Evolutionary conservation across 2,797 vertebrate species (phyloP).

Genomic region (Hoplostethus atlanticus): DNA sequence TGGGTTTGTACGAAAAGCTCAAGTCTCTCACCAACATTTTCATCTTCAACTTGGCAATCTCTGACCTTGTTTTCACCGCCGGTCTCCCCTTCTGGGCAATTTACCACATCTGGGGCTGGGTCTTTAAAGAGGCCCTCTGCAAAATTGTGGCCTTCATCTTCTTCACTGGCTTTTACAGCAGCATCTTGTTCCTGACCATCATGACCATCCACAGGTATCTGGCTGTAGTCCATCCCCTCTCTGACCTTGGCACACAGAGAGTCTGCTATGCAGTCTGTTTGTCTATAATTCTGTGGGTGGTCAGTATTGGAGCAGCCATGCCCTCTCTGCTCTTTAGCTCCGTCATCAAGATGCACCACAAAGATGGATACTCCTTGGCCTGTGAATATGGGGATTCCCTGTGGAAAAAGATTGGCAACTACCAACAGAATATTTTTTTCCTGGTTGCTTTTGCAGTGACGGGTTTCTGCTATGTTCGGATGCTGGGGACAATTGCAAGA

Average conservation of each 20-base stretch:
- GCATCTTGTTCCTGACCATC: conserved; percentile 89
- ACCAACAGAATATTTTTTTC: conserved; percentile 89
- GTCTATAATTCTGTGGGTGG: conserved; percentile 81
- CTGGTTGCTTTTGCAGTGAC: conserved; percentile 86
- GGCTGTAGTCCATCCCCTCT: conserved; percentile 88
- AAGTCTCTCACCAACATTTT: conserved; percentile 91
- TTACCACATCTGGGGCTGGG: conserved; percentile 85
- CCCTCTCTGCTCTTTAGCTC: conserved; percentile 83
- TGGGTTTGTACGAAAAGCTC: conserved; percentile 88
- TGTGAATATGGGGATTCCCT: conserved; percentile 74
- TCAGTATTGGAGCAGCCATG: conserved; percentile 84
- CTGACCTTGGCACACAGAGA: conserved; percentile 71
- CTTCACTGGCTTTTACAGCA: conserved; percentile 91
- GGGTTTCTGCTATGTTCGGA: conserved; percentile 88
- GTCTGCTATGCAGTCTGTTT: conserved; percentile 56
- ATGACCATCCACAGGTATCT: conserved; percentile 92
- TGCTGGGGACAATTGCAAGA: conserved; percentile 83
- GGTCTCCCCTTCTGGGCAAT: conserved; percentile 90
- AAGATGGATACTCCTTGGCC: fast-evolving
- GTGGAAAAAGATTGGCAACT: conserved; percentile 72
- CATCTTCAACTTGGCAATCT: conserved; percentile 92
- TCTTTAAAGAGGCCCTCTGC: conserved; percentile 85
- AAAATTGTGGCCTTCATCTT: conserved; percentile 88
- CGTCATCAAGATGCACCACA: conserved; percentile 32
- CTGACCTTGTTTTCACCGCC: conserved; percentile 90